Evolutionary conservation across 2,888 invertebrate species (phyloP).

Genomic region (Nineta flava): DNA sequence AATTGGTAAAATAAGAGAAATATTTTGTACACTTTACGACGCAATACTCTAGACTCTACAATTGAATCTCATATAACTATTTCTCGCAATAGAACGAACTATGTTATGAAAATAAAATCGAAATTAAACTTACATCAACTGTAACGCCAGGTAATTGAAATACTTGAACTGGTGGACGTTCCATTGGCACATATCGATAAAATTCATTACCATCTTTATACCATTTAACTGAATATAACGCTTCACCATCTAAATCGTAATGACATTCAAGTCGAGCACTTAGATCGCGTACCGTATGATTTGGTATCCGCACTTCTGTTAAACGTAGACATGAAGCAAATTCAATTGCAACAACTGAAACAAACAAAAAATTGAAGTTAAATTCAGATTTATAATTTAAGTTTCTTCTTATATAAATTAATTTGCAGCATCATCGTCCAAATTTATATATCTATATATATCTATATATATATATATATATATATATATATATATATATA

Average conservation of each 20-base stretch:
- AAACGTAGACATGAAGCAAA: constrained; percentile 35
- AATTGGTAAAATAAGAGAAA: too few relatives aligned
- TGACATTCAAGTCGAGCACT: constrained; percentile 64
- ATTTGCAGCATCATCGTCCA: too few relatives aligned
- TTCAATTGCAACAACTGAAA: neutral
- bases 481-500: too few relatives aligned
- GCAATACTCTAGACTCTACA: too few relatives aligned
- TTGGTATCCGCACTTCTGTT: constrained; percentile 64
- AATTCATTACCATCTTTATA: constrained; percentile 84
- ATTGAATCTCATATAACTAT: too few relatives aligned
- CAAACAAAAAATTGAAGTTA: neutral
- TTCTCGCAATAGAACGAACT: too few relatives aligned
- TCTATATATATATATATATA: too few relatives aligned
- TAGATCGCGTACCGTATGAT: constrained; percentile 64
- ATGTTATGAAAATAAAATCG: too few relatives aligned
- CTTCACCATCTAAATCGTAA: constrained; percentile 69
- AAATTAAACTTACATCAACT: constrained; percentile 71
- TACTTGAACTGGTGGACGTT: constrained; percentile 63
- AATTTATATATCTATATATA: too few relatives aligned
- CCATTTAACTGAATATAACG: constrained; percentile 81
- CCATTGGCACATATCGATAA: constrained; percentile 71
- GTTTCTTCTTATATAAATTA: too few relatives aligned
- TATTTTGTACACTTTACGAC: too few relatives aligned
- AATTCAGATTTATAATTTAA: too few relatives aligned
- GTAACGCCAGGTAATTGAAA: constrained; percentile 67